Conservation (phyloP, 2,888 invertebrate species). For the Trissolcus japonicus region DNA sequence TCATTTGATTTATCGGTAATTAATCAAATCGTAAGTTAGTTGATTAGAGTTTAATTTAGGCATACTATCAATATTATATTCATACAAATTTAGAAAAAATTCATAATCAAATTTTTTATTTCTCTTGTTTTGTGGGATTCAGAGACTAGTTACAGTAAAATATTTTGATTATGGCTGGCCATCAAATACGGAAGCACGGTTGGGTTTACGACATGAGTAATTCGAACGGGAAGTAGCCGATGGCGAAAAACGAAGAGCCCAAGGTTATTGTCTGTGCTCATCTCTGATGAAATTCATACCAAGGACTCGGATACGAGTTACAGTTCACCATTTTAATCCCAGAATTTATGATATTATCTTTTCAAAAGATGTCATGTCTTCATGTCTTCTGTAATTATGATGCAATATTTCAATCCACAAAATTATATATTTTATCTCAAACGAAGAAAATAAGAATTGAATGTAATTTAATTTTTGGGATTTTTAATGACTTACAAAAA, state of each 20-base stretch:
- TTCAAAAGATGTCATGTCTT: not conserved
- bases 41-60: no score
- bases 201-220: constrained; percentile 15
- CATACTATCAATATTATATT: no score
- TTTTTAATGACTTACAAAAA: no score
- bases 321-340: constrained; percentile 44
- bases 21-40: no score
- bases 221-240: constrained; percentile 19
- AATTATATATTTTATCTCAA: constrained; percentile 12
- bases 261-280: constrained; percentile 70
- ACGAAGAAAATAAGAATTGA: not conserved
- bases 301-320: constrained; percentile 65
- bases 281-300: constrained; percentile 68
- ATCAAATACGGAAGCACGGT: constrained; percentile 30
- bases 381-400: not conserved
- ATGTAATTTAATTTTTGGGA: not conserved
- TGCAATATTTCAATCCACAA: constrained; percentile 13
- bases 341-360: constrained; percentile 15
- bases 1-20: no score
- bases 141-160: not conserved
- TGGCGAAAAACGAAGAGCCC: constrained; percentile 64
- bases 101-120: not conserved
- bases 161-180: constrained; percentile 9
- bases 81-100: no score
- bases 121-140: not conserved